These are phyloP conservation scores for Molanna angustata DNA, from an alignment of 2,888 invertebrate species.

Conservation along the genomic window DNA sequence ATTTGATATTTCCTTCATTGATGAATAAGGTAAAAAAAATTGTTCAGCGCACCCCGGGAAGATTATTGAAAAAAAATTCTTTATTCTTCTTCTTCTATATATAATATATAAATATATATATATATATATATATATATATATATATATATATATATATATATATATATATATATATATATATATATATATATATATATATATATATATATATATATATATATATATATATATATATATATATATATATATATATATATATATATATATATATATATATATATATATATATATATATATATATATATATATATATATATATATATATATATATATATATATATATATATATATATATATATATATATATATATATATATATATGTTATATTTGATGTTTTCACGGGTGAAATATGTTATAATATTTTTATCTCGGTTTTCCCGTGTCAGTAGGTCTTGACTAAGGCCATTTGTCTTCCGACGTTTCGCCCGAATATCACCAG, in stretches of 20 bases:
- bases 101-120: constrained; percentile 10
- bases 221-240: constrained; percentile 8
- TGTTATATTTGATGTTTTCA: too few species aligned
- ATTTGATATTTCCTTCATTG: too few species aligned
- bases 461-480: too few species aligned
- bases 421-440: too few species aligned
- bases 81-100: too few species aligned
- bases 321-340: constrained; percentile 3
- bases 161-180: constrained; percentile 9
- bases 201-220: constrained; percentile 10
- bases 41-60: too few species aligned
- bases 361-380: constrained; percentile 8
- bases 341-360: background rate
- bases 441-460: too few species aligned
- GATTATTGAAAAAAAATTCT: too few species aligned
- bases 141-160: constrained; percentile 9
- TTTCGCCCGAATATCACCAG: too few species aligned
- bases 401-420: too few species aligned
- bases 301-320: constrained; percentile 1
- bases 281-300: constrained; percentile 5
- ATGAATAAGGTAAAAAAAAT: too few species aligned
- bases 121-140: constrained; percentile 8
- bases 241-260: constrained; percentile 8
- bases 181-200: constrained; percentile 11
- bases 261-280: constrained; percentile 5